A percentile compares a stretch with the other conserved stretches of the same genome.
These are phyloP conservation scores for Myiagra hebetior DNA, from an alignment of 2,113 vertebrate species.

Conservation along the genomic window DNA sequence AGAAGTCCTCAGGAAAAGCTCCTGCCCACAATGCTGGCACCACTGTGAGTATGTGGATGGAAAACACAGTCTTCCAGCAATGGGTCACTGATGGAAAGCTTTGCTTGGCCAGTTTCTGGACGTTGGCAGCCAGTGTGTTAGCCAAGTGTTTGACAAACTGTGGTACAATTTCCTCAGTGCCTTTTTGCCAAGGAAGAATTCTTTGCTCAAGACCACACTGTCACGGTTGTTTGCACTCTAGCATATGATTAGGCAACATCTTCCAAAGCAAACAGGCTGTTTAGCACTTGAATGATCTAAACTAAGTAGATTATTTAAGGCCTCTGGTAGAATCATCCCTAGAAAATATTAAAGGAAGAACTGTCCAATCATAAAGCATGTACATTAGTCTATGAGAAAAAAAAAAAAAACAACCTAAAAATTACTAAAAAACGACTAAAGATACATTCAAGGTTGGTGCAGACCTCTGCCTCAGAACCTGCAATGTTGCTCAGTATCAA, in stretches of 20 bases:
- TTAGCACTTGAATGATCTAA: not conserved
- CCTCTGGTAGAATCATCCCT: not conserved
- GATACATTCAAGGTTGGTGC: not conserved
- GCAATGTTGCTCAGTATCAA: not conserved
- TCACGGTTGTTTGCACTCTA: not conserved
- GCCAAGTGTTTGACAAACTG: not conserved
- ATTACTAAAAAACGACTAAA: not conserved
- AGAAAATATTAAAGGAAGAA: not conserved
- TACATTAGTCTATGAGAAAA: not conserved
- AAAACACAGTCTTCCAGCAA: not conserved
- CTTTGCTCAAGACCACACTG: not conserved
- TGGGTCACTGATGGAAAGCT: not conserved
- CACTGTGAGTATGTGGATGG: not conserved
- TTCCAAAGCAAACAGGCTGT: conserved; percentile 5
- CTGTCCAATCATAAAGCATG: not conserved
- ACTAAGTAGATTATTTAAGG: not conserved
- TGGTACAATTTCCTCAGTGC: not conserved
- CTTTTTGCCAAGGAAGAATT: not conserved
- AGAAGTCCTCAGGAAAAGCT: not conserved
- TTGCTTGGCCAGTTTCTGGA: not conserved
- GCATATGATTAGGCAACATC: not conserved
- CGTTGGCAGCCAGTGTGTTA: not conserved
- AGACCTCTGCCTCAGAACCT: not conserved
- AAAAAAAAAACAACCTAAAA: not conserved
- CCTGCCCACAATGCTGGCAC: not conserved